Conservation (phyloP, 2,113 vertebrate genomes). For the Oncorhynchus kisutch region DNA sequence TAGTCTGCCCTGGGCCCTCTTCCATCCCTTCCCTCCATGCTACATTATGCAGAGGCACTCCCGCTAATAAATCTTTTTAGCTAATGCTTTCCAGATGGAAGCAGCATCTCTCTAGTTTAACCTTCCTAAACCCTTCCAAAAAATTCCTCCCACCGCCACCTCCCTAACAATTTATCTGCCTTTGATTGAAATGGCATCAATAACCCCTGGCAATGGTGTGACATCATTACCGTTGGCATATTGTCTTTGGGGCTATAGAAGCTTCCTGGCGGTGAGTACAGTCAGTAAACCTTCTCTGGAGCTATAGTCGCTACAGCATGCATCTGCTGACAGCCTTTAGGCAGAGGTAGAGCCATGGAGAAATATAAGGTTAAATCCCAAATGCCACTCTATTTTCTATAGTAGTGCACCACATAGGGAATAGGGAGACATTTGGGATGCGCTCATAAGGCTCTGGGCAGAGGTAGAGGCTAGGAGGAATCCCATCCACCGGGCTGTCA, state of each 20-base stretch:
- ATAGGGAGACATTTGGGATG: no score
- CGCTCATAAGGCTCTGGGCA: no score
- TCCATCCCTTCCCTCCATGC: constrained; percentile 69
- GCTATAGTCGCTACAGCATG: no score
- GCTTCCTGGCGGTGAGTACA: constrained; percentile 57
- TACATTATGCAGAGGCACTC: constrained; percentile 85
- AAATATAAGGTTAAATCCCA: no score
- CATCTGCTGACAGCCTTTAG: no score
- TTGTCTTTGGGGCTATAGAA: constrained; percentile 44
- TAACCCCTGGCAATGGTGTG: constrained; percentile 82
- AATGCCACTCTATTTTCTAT: no score
- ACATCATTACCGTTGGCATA: constrained; percentile 73
- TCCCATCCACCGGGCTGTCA: no score
- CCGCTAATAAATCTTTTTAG: constrained; percentile 89
- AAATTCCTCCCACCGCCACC: constrained; percentile 77
- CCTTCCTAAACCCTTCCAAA: constrained; percentile 90
- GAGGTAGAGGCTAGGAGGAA: no score
- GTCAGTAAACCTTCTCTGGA: no score
- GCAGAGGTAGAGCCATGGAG: no score
- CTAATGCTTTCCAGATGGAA: constrained; percentile 94
- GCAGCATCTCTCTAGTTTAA: constrained; percentile 87
- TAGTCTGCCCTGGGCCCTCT: not conserved
- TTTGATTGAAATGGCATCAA: constrained; percentile 84
- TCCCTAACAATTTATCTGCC: constrained; percentile 76
- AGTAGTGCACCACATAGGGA: no score